These are phyloP conservation scores for Polymixis flavicincta DNA, from an alignment of 2,888 invertebrate genomes.

Conservation along the genomic window DNA sequence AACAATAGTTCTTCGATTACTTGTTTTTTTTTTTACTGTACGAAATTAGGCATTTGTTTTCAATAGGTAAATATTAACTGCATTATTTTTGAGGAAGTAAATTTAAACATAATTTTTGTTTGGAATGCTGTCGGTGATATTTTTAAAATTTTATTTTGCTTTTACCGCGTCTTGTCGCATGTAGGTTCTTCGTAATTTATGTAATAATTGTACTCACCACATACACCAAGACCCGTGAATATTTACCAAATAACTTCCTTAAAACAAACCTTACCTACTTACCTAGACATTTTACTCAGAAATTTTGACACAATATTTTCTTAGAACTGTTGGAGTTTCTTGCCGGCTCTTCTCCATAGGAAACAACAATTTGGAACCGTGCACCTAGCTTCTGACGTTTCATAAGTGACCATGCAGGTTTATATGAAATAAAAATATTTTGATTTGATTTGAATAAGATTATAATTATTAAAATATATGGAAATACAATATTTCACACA, in stretches of 20 bases:
- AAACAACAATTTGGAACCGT: too few species aligned
- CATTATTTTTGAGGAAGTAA: not conserved
- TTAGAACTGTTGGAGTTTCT: too few species aligned
- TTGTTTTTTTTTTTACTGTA: not conserved
- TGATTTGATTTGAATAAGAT: too few species aligned
- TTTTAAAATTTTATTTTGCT: accelerated
- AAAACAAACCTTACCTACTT: too few species aligned
- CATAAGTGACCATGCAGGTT: too few species aligned
- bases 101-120: not conserved
- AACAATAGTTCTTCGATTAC: constrained; percentile 1
- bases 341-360: too few species aligned
- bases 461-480: too few species aligned
- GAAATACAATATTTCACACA: too few species aligned
- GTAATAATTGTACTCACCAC: not conserved
- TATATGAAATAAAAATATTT: too few species aligned
- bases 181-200: not conserved
- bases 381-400: too few species aligned
- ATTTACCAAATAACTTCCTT: not conserved
- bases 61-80: not conserved
- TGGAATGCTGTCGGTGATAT: accelerated
- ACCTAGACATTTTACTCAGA: not conserved
- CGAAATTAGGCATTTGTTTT: not conserved
- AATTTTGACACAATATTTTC: not conserved
- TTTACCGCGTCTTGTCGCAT: not conserved
- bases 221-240: too few species aligned